These are phyloP conservation scores for Dinocampus coccinellae DNA, from an alignment of 2,888 invertebrate genomes.

Conservation along the genomic window DNA sequence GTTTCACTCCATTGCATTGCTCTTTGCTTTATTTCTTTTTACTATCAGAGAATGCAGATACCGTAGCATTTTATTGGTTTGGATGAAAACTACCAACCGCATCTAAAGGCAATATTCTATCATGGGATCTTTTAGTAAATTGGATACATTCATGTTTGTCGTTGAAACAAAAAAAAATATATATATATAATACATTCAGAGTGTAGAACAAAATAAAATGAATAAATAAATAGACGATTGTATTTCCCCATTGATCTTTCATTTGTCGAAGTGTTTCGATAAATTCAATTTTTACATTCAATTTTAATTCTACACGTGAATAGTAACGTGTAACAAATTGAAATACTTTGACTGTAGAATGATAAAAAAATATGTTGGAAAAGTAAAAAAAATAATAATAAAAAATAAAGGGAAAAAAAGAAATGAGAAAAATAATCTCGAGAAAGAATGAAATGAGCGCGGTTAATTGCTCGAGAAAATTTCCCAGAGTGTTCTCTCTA, in stretches of 20 bases:
- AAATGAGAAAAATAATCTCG: conserved; percentile 9
- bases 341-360: neutral
- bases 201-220: neutral
- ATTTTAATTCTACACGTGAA: neutral
- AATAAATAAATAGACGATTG: neutral
- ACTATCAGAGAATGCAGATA: neutral
- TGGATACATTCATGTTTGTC: neutral
- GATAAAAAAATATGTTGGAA: conserved; percentile 2
- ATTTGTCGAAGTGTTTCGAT: neutral
- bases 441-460: conserved; percentile 16
- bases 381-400: neutral
- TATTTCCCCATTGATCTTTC: neutral
- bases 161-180: neutral
- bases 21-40: neutral
- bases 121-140: neutral
- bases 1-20: neutral
- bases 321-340: neutral
- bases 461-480: conserved; percentile 29
- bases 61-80: neutral
- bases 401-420: neutral
- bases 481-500: neutral
- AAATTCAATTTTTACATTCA: neutral
- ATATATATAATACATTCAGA: neutral
- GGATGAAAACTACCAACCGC: neutral
- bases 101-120: neutral